phyloP scores from a whole-genome alignment of 2,888 invertebrate genomes.

The Yponomeuta plumbellus region DNA sequence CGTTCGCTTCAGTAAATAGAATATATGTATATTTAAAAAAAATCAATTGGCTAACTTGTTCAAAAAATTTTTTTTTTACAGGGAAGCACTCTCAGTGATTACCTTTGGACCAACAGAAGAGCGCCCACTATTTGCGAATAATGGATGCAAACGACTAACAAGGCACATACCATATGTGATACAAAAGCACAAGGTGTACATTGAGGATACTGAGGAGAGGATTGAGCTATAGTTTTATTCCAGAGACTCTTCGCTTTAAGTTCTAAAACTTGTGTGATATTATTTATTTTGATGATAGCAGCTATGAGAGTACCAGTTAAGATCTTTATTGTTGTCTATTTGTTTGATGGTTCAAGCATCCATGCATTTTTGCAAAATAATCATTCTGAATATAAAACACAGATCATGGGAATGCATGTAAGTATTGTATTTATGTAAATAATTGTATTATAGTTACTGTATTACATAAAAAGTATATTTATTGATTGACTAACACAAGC shows the following conservation, averaged over 20 bases:
- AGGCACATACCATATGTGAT: constrained; percentile 82
- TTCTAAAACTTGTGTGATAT: not conserved
- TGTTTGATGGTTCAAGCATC: not conserved
- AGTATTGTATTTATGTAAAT: not conserved
- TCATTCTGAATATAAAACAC: not conserved
- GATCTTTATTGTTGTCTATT: not conserved
- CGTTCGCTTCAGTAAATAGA: not conserved
- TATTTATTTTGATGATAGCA: not conserved
- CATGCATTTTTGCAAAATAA: too few species aligned
- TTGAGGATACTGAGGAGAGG: constrained; percentile 20
- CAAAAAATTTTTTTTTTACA: constrained; percentile 42
- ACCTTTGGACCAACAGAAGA: constrained; percentile 86
- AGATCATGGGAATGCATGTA: not conserved
- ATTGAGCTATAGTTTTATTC: constrained; percentile 22
- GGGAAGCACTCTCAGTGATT: constrained; percentile 80
- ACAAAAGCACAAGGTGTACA: constrained; percentile 45
- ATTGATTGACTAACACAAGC: constrained; percentile 53
- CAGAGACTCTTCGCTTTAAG: not conserved
- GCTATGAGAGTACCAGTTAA: not conserved
- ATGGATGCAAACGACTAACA: constrained; percentile 93
- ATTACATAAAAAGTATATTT: not conserved
- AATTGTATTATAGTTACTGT: not conserved
- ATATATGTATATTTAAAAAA: too few species aligned
- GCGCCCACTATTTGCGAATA: constrained; percentile 84
- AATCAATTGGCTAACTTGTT: constrained; percentile 9